phyloP scores from a whole-genome alignment of 2,797 vertebrate species.

The Notolepis coatsorum region DNA sequence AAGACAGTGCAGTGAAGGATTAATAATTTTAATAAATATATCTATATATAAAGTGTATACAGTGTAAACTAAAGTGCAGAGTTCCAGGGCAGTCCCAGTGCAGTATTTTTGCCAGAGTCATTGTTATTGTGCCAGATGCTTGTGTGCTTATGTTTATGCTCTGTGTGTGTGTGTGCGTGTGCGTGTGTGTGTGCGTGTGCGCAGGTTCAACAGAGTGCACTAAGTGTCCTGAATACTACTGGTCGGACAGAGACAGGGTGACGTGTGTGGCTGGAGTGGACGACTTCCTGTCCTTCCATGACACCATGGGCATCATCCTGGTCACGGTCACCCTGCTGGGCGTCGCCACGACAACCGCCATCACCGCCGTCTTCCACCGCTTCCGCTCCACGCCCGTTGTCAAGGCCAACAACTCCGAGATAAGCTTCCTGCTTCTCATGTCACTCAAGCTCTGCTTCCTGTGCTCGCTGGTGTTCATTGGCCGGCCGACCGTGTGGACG shows the following conservation, averaged over 20 bases:
- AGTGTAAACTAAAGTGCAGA: too few species aligned
- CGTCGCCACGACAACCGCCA: constrained; percentile 59
- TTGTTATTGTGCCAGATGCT: too few species aligned
- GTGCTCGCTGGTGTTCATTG: constrained; percentile 76
- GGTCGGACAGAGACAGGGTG: constrained; percentile 74
- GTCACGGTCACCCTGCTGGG: constrained; percentile 70
- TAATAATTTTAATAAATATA: too few species aligned
- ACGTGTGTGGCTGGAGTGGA: constrained; percentile 72
- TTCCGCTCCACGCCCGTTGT: constrained; percentile 78
- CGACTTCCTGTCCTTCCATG: constrained; percentile 78
- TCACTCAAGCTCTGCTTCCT: constrained; percentile 81
- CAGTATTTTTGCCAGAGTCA: too few species aligned
- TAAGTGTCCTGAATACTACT: constrained; percentile 74
- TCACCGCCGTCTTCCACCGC: constrained; percentile 67
- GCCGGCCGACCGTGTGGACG: constrained; percentile 73
- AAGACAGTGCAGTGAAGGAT: too few species aligned
- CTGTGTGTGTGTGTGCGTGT: too few species aligned
- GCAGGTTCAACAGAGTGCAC: constrained; percentile 76
- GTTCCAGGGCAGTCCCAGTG: too few species aligned
- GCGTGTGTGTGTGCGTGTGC: not conserved
- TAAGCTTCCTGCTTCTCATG: constrained; percentile 80
- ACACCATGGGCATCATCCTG: constrained; percentile 79
- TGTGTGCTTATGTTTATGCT: too few species aligned
- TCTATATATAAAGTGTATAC: not conserved
- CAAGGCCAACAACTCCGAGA: constrained; percentile 82